Evolutionary conservation across 2,888 invertebrate species (phyloP).

Genomic region (Chaitophorus viminalis): DNA sequence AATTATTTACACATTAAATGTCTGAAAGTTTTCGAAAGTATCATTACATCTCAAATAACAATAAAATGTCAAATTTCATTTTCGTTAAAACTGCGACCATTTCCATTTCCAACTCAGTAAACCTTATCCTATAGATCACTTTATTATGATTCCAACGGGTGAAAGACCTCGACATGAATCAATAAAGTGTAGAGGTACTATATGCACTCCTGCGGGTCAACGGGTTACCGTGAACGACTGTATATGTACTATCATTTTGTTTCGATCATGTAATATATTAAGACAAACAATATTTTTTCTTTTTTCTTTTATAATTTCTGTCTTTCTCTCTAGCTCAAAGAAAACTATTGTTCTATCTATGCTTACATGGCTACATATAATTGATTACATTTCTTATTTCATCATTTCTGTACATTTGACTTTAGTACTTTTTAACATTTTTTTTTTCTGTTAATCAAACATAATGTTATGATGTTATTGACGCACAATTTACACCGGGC

Average conservation of each 20-base stretch:
- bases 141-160: conserved; percentile 51
- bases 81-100: conserved; percentile 2
- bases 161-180: conserved; percentile 59
- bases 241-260: conserved; percentile 23
- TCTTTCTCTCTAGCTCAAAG: background rate
- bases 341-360: background rate
- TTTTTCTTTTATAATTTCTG: background rate
- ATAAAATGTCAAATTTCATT: conserved; percentile 32
- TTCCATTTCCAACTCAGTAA: conserved; percentile 20
- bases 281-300: conserved; percentile 3
- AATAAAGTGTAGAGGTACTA: conserved; percentile 33
- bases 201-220: conserved; percentile 39
- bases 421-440: background rate
- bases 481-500: background rate
- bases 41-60: background rate
- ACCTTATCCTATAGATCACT: conserved; percentile 47
- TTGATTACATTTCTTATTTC: background rate
- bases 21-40: background rate
- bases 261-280: conserved; percentile 1
- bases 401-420: background rate
- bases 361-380: background rate
- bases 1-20: background rate
- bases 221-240: conserved; percentile 38
- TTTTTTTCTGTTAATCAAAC: conserved; percentile 7
- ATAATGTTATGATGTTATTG: conserved; percentile 6